Evolutionary conservation across 2,797 vertebrate species (phyloP), one percentile per base, ranked within the genome.

Genomic region (Tenualosa thibaudeaui): DNA sequence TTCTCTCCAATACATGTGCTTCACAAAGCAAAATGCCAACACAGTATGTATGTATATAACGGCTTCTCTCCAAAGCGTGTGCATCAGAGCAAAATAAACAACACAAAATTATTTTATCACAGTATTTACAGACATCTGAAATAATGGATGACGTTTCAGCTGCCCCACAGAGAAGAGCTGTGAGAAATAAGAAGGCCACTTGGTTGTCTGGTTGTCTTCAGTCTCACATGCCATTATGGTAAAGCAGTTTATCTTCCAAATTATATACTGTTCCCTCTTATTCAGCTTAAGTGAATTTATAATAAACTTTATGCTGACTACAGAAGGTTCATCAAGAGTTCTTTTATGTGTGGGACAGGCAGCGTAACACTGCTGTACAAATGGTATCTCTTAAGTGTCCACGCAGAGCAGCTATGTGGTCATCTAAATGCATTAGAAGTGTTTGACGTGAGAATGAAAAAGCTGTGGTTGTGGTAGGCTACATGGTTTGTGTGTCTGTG

Each of bases 341-440:
- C 5, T 43, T 78, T 78, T 78, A 46, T 78, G 19, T 19, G 3
- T 12, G 5, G 17, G 31, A 43, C 40, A 43, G 31, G 37, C 13
- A 19, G 40, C 37, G 71, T 78, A 40, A 71, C 68, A 6, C 71
- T 22, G 71, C 71, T 46, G 37, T 43, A 78, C 71, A 43, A 78
- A 78, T 78, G 71, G 37, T 46, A 78, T 78, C 71, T 43, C 15
- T 78, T 7, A 3, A 78, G 37, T 17, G 19, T 19, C 71, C 71
- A 78, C 2, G 71, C 71, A 78, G 71, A 46, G 71, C 19, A 46
- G 22, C 40, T 19, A 22, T 46, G 40, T 46, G 40, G 37, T 46
- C 71, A 17, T 19, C 71, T 46, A 43, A 78, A 78, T 78, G 71
- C 71, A 78, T 10, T 46, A 78, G 71, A 17, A 78, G 71, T 43